Evolutionary conservation across 2,797 vertebrate genomes (phyloP).

Genomic region (Lindbergichthys nudifrons): DNA sequence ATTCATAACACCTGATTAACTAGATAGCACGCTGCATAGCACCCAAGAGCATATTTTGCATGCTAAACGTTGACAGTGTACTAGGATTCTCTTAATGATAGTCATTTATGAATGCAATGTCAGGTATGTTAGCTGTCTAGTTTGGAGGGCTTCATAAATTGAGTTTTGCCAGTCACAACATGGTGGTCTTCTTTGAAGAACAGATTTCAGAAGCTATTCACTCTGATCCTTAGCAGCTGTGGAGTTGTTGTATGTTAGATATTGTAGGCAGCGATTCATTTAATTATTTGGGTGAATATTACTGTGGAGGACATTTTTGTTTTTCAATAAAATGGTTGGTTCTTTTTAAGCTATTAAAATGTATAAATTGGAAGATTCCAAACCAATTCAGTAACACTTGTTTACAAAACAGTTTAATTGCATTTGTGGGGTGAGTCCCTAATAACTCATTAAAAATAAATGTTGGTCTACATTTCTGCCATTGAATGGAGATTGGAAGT

Average conservation of each 20-base stretch:
- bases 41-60: constrained; percentile 15
- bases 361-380: too few species aligned
- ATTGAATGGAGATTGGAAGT: constrained; percentile 30
- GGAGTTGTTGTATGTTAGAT: neutral
- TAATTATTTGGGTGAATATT: constrained; percentile 7
- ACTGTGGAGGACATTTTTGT: neutral
- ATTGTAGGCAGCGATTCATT: constrained; percentile 5
- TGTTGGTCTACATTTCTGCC: constrained; percentile 12
- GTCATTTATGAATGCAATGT: constrained; percentile 25
- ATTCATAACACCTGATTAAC: constrained; percentile 41
- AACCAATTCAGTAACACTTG: constrained; percentile 16
- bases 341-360: constrained; percentile 13
- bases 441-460: constrained; percentile 25
- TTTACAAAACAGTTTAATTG: constrained; percentile 19
- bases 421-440: constrained; percentile 38
- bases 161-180: constrained; percentile 4
- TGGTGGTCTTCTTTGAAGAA: constrained; percentile 14
- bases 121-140: constrained; percentile 6
- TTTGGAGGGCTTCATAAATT: constrained; percentile 3
- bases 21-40: constrained; percentile 32
- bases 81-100: constrained; percentile 18
- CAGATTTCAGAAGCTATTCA: constrained; percentile 19
- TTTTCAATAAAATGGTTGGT: neutral
- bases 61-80: constrained; percentile 18
- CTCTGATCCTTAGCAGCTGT: constrained; percentile 14